Evolutionary conservation across 30 jellyfish, hydroid and myxozoan species (phyloP).

Genomic region (Nemopilema nomurai): DNA sequence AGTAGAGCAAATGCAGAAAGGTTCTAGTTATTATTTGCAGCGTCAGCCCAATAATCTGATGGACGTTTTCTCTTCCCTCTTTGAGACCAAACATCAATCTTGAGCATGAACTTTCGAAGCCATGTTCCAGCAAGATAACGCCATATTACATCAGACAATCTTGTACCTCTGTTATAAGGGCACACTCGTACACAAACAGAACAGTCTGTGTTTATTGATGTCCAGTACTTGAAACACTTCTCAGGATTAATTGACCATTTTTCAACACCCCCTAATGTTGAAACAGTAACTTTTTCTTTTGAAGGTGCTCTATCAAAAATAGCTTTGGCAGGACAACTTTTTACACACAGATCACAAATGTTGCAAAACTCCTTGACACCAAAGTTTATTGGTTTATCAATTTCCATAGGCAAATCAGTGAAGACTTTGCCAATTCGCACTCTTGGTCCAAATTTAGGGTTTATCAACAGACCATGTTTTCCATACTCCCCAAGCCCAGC

Average conservation of each 20-base stretch:
- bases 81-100: slow-evolving; percentile 29
- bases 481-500: slow-evolving; percentile 76
- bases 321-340: slow-evolving; percentile 72
- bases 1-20: too few species aligned
- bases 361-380: slow-evolving; percentile 61
- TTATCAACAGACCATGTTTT: slow-evolving; percentile 53
- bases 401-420: slow-evolving; percentile 55
- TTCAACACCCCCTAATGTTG: slow-evolving; percentile 61
- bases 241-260: slow-evolving; percentile 73
- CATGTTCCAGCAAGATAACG: slow-evolving; percentile 60
- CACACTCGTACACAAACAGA: slow-evolving; percentile 63
- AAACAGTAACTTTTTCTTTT: slow-evolving; percentile 44
- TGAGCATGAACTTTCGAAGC: slow-evolving; percentile 38
- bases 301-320: slow-evolving; percentile 47
- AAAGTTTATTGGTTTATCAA: slow-evolving; percentile 50
- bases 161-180: slow-evolving; percentile 61
- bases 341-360: slow-evolving; percentile 51
- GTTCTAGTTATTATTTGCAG: not conserved
- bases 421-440: slow-evolving; percentile 60
- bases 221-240: slow-evolving; percentile 62
- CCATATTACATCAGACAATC: slow-evolving; percentile 54
- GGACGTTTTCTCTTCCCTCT: slow-evolving; percentile 49
- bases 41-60: slow-evolving; percentile 34
- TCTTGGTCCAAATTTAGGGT: slow-evolving; percentile 64
- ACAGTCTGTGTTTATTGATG: slow-evolving; percentile 59